A percentile compares a stretch with the other conserved stretches of the same genome.
Evolutionary conservation across 92 coral and sea anemone genomes (phyloP).

Genomic region (Epizoanthus fatuus): DNA sequence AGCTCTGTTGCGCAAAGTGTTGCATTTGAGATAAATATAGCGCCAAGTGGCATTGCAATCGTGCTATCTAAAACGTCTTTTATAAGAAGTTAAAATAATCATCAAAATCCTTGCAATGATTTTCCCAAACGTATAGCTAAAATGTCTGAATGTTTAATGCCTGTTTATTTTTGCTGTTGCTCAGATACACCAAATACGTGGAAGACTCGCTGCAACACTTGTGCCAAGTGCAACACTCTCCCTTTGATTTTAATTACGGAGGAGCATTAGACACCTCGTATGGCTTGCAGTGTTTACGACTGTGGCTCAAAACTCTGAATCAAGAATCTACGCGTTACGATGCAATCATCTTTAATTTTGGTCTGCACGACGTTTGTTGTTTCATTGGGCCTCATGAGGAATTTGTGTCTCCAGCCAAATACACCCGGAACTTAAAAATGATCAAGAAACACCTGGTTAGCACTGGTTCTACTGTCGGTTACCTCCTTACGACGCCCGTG

Average conservation of each 20-base stretch:
- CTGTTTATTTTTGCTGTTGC: background rate
- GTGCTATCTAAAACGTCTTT: too few relatives aligned
- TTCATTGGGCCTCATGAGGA: constrained; percentile 28
- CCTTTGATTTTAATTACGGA: constrained; percentile 25
- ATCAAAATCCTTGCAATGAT: too few relatives aligned
- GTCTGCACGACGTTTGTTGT: constrained; percentile 33
- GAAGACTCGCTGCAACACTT: background rate
- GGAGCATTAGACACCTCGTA: constrained; percentile 29
- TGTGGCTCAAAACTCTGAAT: constrained; percentile 23
- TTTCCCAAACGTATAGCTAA: too few relatives aligned
- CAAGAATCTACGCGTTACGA: constrained; percentile 27
- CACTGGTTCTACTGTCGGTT: constrained; percentile 18
- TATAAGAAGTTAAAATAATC: too few relatives aligned
- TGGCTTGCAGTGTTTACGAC: constrained; percentile 8
- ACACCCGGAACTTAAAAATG: background rate
- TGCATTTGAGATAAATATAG: too few relatives aligned
- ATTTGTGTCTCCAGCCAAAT: constrained; percentile 2
- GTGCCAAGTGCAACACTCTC: constrained; percentile 41
- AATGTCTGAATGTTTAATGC: background rate
- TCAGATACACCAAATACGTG: constrained; percentile 27
- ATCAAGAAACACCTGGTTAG: background rate
- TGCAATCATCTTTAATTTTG: constrained; percentile 38
- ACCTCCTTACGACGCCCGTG: constrained; percentile 25
- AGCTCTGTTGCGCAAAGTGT: too few relatives aligned
- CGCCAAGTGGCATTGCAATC: too few relatives aligned